Percentiles rank a stretch among this genome's conserved stretches.
Evolutionary conservation across 2,113 vertebrate species (phyloP).

Genomic region (Actinemys pallida): DNA sequence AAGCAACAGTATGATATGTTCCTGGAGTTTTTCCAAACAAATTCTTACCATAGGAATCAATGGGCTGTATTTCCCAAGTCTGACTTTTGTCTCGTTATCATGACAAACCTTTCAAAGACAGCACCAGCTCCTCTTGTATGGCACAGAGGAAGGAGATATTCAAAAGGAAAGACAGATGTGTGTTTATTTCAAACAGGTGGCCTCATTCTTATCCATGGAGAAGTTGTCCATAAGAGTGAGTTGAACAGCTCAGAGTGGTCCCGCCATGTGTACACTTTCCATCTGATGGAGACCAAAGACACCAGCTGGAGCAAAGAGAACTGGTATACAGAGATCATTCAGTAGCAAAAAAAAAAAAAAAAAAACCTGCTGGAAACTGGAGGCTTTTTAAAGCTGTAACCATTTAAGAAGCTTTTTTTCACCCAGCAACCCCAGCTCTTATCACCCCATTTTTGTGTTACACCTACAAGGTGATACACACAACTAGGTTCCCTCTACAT

Average conservation of each 20-base stretch:
- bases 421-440: not conserved
- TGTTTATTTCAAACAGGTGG: constrained; percentile 79
- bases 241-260: constrained; percentile 86
- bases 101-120: not conserved
- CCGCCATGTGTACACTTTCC: constrained; percentile 92
- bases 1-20: not conserved
- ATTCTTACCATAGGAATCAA: not conserved
- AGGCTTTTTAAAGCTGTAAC: not conserved
- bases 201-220: constrained; percentile 90
- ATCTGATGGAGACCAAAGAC: constrained; percentile 90
- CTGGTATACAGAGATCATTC: constrained; percentile 82
- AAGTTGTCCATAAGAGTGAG: constrained; percentile 94
- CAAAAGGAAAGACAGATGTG: not conserved
- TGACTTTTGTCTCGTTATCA: not conserved
- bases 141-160: not conserved
- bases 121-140: not conserved
- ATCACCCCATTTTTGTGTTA: not conserved
- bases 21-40: not conserved
- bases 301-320: constrained; percentile 92
- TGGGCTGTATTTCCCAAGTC: not conserved
- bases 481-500: not conserved
- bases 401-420: not conserved
- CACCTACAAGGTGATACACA: not conserved
- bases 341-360: not conserved
- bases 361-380: accelerated